Evolutionary conservation across 2,888 invertebrate genomes (phyloP), one percentile per base, ranked within the genome.

Genomic region (Tortricodes alternella): DNA sequence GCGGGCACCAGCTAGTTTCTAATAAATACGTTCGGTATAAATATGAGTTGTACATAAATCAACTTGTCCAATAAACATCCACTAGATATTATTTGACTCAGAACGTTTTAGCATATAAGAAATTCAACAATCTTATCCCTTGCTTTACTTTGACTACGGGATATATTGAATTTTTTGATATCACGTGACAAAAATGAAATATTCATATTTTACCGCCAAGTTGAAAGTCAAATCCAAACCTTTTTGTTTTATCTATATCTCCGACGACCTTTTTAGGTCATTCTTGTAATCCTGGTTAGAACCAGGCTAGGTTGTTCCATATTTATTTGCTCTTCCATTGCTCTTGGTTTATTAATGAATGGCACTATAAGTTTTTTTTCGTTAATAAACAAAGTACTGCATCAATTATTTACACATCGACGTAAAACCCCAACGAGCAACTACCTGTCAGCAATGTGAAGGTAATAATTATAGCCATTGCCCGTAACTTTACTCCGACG

Each of bases 71-170:
- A 50, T 38, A 52, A 58, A 53, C 44, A 16, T 44, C 27, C 18
- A 37, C 37, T 63, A n/a, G n/a, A n/a, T n/a, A 65, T 64, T 65
- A 64, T 68, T 66, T 71, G 70, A 68, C 68, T 69, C 72, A 71
- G 75, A 77, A 75, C 74, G 76, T 69, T 66, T 59, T 53, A 62
- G 67, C 63, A 46, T n/a, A n/a, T 67, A 61, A 62, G 61, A 27
- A 8, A 27, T 27, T 18, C 2, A 11, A 49, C 11, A 13, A 9
- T 27, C 13, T n/a, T 19, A 29, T 15, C 21, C 38, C 27, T 27
- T 38, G n/a, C n/a, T 18, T 37, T 16, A 2, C n/a, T 16, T 4
- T n/a, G n/a, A 4, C 27, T 27, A 4, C 9, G 27, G 27, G 9
- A 27, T 8, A n/a, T 7, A 27, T 8, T 1, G n/a, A n/a, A n/a